Evolutionary conservation across 64 coral and sea anemone genomes (phyloP), one percentile per base, ranked within the genome.

Genomic region (Pachyseris speciosa): DNA sequence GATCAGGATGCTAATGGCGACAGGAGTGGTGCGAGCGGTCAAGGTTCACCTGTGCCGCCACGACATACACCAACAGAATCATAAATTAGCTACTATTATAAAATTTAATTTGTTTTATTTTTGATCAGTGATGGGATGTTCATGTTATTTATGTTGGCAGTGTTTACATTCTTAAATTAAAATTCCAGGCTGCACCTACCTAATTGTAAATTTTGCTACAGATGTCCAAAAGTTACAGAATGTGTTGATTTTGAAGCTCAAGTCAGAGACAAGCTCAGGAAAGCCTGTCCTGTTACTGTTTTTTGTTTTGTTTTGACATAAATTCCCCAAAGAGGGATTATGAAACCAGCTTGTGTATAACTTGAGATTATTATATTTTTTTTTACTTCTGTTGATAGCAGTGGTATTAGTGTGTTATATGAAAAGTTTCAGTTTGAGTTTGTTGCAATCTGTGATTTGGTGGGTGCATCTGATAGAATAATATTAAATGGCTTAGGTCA

Each of bases 1-100:
- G 97, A 99, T 68, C 93, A 99, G 43, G 97, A 92, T 42, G 92
- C 49, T 3, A 94, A 89, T 78, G 94, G 97, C 49, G 80, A 83
- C 52, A 90, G 69, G 11, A 99, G 97, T 87, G 94, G 88, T 20
- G 74, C 74, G 7, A 96, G 83, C 75, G 75, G 92, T 9, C 93
- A 96, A 20, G 84, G 91, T 19, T 96, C 95, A 9, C 95, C 95
- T 69, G 66, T 74, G 45, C 64, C 88, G n/a, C 69, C 86, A 19
- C 77, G 95, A 10, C 95, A 96, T 34, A 47, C 61, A 86, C 26
- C 39, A 2, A 22, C 17, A 61, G 77, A 81, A 20, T 81, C 51
- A 20, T 80, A 81, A 80, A 81, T 37, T 76, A 81, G 52, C 20
- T 81, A 40, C 41, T 40, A 61, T 81, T 59, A 76, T 45, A 45